A percentile compares a stretch with the other conserved stretches of the same genome.
Evolutionary conservation across 2,888 invertebrate species (phyloP).

Genomic region (Ectemnius continuus): DNA sequence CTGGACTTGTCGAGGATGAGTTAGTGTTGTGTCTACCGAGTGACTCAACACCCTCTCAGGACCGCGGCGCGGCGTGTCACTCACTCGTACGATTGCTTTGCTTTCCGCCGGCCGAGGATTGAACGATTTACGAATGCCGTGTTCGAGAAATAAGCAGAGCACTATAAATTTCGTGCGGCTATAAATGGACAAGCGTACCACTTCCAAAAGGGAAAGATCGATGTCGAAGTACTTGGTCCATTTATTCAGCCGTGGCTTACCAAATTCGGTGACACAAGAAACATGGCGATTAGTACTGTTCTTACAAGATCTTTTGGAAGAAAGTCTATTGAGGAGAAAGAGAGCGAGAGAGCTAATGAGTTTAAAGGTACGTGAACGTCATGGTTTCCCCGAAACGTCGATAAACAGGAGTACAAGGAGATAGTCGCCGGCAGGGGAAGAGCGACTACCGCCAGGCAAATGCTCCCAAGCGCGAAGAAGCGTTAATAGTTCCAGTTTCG

Average conservation of each 20-base stretch:
- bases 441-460: slow-evolving; percentile 1
- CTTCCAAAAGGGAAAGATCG: not conserved
- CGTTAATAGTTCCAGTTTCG: slow-evolving; percentile 44
- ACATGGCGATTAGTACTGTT: not conserved
- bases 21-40: no score
- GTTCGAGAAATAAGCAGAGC: not conserved
- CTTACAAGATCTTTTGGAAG: not conserved
- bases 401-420: not conserved
- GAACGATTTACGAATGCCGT: not conserved
- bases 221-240: not conserved
- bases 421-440: not conserved
- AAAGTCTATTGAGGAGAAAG: no score
- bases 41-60: no score
- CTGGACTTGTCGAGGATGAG: no score
- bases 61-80: no score
- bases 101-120: not conserved
- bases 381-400: not conserved
- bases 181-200: not conserved
- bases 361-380: not conserved
- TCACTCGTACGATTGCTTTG: no score
- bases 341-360: not conserved
- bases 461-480: slow-evolving; percentile 12
- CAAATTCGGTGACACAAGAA: not conserved
- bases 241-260: not conserved
- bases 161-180: not conserved